Conservation (phyloP, 2,113 vertebrate genomes). For the Phylloscopus whistleri region DNA sequence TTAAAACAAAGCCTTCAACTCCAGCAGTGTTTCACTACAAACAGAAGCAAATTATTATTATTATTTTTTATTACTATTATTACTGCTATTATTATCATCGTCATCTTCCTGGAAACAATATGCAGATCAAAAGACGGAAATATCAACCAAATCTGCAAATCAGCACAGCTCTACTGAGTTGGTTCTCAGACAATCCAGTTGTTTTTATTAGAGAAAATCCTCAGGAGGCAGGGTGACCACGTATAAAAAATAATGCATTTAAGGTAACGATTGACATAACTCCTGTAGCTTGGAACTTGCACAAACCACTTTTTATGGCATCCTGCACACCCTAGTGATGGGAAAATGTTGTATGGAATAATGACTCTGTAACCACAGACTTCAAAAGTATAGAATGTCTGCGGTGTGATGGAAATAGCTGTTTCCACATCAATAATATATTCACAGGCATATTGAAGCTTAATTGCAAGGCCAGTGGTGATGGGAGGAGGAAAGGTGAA, state of each 20-base stretch:
- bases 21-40: slow-evolving; percentile 7
- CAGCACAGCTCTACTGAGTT: not conserved
- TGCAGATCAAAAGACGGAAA: slow-evolving; percentile 13
- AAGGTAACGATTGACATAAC: slow-evolving; percentile 8
- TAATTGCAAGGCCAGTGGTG: slow-evolving; percentile 11
- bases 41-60: slow-evolving; percentile 27
- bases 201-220: not conserved
- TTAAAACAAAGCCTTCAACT: slow-evolving; percentile 35
- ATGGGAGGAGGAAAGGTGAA: not conserved
- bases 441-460: slow-evolving; percentile 4
- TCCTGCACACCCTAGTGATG: slow-evolving; percentile 50
- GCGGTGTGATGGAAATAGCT: slow-evolving; percentile 23
- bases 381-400: slow-evolving; percentile 60
- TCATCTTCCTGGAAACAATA: slow-evolving; percentile 8
- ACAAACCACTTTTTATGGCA: slow-evolving; percentile 38
- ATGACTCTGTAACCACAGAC: slow-evolving; percentile 43
- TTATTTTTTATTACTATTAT: not conserved
- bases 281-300: slow-evolving; percentile 12
- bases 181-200: not conserved
- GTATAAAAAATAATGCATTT: not conserved
- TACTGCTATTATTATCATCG: not conserved
- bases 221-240: not conserved
- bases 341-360: slow-evolving; percentile 41
- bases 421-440: slow-evolving; percentile 34
- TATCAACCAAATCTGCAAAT: slow-evolving; percentile 10